Base-by-base conservation (phyloP, 2,888 invertebrate species). In the Sinohyriopsis cumingii region DNA sequence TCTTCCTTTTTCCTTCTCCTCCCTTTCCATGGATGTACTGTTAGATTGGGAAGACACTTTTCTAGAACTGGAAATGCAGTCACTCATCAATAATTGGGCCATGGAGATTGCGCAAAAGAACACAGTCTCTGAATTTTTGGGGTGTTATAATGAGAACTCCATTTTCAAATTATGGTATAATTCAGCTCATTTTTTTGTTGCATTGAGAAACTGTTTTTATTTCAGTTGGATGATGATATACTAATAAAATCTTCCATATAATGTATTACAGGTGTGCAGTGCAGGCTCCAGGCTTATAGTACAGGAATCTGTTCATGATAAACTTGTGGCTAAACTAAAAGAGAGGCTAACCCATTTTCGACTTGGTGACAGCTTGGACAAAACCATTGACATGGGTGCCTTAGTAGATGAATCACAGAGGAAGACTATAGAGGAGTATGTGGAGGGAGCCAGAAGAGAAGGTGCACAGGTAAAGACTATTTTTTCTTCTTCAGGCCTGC, bases 281-380 rank as follows among this genome's bases (percentile, higher is more conserved):
- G 90, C 91, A 45, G 90, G 91, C 7, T 90, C 91, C 24, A 89
- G 90, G 65, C 86, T 93, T 45, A 82, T 92, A 25, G 91, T 93
- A 2, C 93, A 93, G 86, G 92, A 93, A 87, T 88, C 91, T 15
- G 86, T 92, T 7, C 91, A 89, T 76, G 85, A 91, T 45, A 83
- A 78, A 62, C 89, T 93, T 78, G 83, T 91, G 3, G 77, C 84
- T 20, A 92, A 91, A 82, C 77, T 93, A 65, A 91, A 91, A 73
- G 81, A 65, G 83, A 74, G 90, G 66, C 84, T 92, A 82, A 82
- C 81, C 18, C 87, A 87, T 67, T 83, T 91, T 63, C 84, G 90
- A 53, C 77, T 91, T 20, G 91, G 91, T 5, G 79, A 85, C 73
- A 88, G 89, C 62, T 83, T 90, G 71, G 91, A 92, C 77, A 91